Percentiles rank a stretch among this genome's conserved stretches.
Evolutionary conservation across 2,888 invertebrate species (phyloP).

Genomic region (Junonia oenone): DNA sequence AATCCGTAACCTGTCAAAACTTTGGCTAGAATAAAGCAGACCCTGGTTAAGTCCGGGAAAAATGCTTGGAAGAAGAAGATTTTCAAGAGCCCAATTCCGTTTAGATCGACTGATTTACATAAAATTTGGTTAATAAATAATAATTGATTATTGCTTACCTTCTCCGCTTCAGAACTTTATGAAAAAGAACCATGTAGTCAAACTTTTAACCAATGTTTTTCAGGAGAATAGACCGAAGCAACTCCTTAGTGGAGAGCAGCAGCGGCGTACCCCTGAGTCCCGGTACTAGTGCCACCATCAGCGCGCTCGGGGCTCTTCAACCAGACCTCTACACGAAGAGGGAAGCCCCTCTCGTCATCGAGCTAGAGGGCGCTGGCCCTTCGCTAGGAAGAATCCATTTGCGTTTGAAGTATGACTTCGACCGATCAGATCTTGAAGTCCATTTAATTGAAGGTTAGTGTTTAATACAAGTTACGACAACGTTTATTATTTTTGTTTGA

Average conservation of each 20-base stretch:
- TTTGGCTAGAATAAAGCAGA: too few species aligned
- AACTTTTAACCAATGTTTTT: slow-evolving; percentile 10
- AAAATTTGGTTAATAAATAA: too few species aligned
- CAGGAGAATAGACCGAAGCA: slow-evolving; percentile 76
- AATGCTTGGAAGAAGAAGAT: too few species aligned
- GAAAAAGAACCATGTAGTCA: background rate
- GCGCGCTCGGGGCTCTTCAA: slow-evolving; percentile 88
- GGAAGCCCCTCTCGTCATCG: slow-evolving; percentile 88
- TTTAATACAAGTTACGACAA: too few species aligned
- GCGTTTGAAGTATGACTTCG: slow-evolving; percentile 92
- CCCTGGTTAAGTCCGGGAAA: too few species aligned
- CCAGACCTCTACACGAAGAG: slow-evolving; percentile 91
- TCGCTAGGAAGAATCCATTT: slow-evolving; percentile 90
- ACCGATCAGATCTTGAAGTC: slow-evolving; percentile 93
- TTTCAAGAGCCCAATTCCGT: too few species aligned
- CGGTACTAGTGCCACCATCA: slow-evolving; percentile 59
- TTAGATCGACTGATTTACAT: too few species aligned
- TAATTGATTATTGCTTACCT: too few species aligned
- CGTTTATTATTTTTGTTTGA: too few species aligned
- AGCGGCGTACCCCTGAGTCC: slow-evolving; percentile 65
- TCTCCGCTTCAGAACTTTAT: too few species aligned
- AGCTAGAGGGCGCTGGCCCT: slow-evolving; percentile 81
- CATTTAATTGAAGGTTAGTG: slow-evolving; percentile 91
- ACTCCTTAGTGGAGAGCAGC: slow-evolving; percentile 71
- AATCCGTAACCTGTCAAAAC: too few species aligned